A percentile compares a stretch with the other conserved stretches of the same genome.
Evolutionary conservation across 2,113 vertebrate genomes (phyloP).

Genomic region (Rhegmatorhina hoffmannsi): DNA sequence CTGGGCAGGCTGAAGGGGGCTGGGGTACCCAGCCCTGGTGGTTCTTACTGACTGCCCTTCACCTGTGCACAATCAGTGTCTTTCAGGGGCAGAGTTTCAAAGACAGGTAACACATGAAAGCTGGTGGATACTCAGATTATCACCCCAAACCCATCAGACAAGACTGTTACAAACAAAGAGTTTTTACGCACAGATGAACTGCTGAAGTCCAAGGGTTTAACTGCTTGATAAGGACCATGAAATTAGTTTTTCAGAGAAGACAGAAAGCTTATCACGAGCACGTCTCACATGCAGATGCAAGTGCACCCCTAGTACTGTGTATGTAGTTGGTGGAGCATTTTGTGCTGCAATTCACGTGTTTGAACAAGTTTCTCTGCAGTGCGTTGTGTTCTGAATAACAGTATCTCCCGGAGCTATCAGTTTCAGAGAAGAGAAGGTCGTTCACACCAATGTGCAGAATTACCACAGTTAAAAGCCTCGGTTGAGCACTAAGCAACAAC

Average conservation of each 20-base stretch:
- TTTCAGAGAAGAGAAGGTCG: not conserved
- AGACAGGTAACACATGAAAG: not conserved
- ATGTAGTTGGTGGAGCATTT: not conserved
- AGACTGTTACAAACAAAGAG: not conserved
- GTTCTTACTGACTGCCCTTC: not conserved
- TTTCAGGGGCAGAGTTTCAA: not conserved
- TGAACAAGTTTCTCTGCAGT: not conserved
- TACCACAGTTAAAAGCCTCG: not conserved
- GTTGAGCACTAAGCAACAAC: not conserved
- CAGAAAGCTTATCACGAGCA: not conserved
- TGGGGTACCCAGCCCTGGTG: not conserved
- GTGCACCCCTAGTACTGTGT: rapidly evolving
- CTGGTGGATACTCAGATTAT: not conserved
- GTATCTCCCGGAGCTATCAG: not conserved
- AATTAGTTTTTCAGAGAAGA: not conserved
- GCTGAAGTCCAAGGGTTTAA: not conserved
- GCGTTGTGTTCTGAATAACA: not conserved
- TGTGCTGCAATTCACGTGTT: not conserved
- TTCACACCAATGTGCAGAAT: not conserved
- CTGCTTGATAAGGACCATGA: not conserved
- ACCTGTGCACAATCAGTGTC: not conserved
- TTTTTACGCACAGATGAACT: not conserved
- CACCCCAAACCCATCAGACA: not conserved
- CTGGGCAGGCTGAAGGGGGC: not conserved
- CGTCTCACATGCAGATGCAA: not conserved